Evolutionary conservation across 2,113 vertebrate species (phyloP).

Genomic region (Phocoena sinus): DNA sequence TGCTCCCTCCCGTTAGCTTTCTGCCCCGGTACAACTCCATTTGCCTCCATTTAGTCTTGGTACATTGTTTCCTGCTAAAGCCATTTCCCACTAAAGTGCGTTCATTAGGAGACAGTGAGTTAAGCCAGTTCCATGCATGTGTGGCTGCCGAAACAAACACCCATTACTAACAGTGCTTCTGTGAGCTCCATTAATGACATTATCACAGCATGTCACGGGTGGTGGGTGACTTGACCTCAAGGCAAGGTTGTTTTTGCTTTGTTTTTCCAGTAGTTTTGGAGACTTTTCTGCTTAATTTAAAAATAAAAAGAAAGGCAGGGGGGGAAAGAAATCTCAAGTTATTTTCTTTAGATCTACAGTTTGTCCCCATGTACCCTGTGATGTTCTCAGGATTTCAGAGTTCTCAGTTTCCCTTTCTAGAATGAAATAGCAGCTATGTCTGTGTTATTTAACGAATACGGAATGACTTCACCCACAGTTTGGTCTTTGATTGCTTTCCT

Average conservation of each 20-base stretch:
- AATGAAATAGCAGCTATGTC: background rate
- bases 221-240: background rate
- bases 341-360: background rate
- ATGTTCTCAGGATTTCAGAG: background rate
- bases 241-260: background rate
- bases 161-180: slow-evolving; percentile 27
- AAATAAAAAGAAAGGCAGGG: background rate
- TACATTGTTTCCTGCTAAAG: background rate
- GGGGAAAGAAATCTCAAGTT: background rate
- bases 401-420: background rate
- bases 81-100: background rate
- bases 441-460: slow-evolving; percentile 42
- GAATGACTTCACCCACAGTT: slow-evolving; percentile 63
- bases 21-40: background rate
- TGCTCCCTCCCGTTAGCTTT: background rate
- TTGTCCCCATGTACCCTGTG: background rate
- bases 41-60: background rate
- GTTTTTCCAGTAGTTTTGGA: background rate
- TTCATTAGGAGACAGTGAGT: background rate
- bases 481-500: slow-evolving; percentile 74
- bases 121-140: background rate
- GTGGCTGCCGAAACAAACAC: slow-evolving; percentile 15
- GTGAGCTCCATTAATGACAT: background rate
- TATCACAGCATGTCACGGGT: background rate
- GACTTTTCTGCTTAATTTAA: background rate